A percentile compares a stretch with the other conserved stretches of the same genome.
phyloP scores from a whole-genome alignment of 2,797 vertebrate species.

The Peromyscus aztecus region DNA sequence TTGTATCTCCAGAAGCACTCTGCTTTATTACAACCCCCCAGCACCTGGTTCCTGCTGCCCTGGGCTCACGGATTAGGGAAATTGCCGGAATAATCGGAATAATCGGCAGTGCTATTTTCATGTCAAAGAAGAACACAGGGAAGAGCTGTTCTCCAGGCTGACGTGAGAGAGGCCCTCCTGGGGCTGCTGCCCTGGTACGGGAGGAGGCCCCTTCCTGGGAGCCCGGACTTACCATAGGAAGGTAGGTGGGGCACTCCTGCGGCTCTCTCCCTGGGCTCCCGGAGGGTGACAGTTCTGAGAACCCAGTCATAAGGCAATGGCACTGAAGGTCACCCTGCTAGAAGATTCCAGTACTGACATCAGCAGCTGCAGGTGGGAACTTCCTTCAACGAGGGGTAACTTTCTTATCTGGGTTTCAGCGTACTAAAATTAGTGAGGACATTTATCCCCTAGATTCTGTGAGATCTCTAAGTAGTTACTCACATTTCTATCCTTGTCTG shows the following conservation, averaged over 20 bases:
- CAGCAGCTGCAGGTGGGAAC: slow-evolving; percentile 67
- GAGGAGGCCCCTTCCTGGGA: neutral
- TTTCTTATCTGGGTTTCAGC: slow-evolving; percentile 69
- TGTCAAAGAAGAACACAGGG: neutral
- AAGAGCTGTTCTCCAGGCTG: neutral
- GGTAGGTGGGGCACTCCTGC: neutral
- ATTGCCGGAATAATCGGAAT: slow-evolving; percentile 56
- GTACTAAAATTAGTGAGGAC: slow-evolving; percentile 68
- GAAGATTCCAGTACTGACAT: slow-evolving; percentile 43
- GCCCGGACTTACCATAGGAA: slow-evolving; percentile 49
- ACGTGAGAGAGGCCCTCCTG: neutral
- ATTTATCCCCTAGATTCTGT: neutral
- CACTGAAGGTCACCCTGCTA: slow-evolving; percentile 50
- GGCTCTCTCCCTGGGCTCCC: neutral
- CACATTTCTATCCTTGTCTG: neutral
- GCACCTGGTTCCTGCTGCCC: slow-evolving; percentile 55
- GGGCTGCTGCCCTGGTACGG: neutral
- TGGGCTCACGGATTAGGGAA: slow-evolving; percentile 68
- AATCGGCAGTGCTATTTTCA: neutral
- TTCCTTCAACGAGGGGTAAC: slow-evolving; percentile 68
- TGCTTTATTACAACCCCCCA: slow-evolving; percentile 61
- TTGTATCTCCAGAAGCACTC: neutral
- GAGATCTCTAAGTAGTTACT: slow-evolving; percentile 14
- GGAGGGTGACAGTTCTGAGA: neutral
- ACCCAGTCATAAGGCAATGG: slow-evolving; percentile 15